Evolutionary conservation across 2,888 invertebrate species (phyloP).

Genomic region (Colostygia pectinataria): DNA sequence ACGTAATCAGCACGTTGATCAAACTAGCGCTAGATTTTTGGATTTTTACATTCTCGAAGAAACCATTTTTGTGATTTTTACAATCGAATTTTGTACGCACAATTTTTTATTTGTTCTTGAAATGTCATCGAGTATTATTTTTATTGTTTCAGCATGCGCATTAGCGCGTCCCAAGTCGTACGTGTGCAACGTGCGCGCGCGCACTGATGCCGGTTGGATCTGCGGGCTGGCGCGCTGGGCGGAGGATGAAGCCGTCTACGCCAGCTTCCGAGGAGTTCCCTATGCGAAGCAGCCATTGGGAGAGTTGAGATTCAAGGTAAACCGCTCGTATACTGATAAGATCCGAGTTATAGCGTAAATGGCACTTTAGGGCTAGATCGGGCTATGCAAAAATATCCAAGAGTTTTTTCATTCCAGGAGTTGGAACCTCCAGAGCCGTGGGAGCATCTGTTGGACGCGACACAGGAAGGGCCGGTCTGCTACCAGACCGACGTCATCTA

Average conservation of each 20-base stretch:
- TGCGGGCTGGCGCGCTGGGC: slow-evolving; percentile 52
- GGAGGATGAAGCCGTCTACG: slow-evolving; percentile 48
- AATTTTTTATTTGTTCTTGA: too few relatives aligned
- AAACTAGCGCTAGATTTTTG: too few relatives aligned
- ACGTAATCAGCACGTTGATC: too few relatives aligned
- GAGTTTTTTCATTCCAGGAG: slow-evolving; percentile 79
- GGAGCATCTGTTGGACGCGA: slow-evolving; percentile 78
- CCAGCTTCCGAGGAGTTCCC: slow-evolving; percentile 72
- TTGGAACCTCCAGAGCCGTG: slow-evolving; percentile 78
- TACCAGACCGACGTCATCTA: slow-evolving; percentile 81
- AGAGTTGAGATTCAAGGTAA: slow-evolving; percentile 63
- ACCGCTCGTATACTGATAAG: too few relatives aligned
- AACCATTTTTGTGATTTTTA: too few relatives aligned
- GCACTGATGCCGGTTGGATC: slow-evolving; percentile 54
- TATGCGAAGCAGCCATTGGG: slow-evolving; percentile 70
- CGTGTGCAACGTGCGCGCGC: slow-evolving; percentile 40
- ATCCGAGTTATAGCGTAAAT: too few relatives aligned
- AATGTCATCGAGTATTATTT: not conserved
- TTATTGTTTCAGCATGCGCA: slow-evolving; percentile 38
- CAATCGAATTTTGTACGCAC: too few relatives aligned
- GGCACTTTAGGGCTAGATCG: too few relatives aligned
- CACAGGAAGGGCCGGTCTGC: slow-evolving; percentile 83
- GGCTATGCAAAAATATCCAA: too few relatives aligned
- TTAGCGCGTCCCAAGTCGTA: slow-evolving; percentile 31
- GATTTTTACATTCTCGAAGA: too few relatives aligned